Conservation (phyloP, 2,797 vertebrate genomes). For the Clarias platycephalus region DNA sequence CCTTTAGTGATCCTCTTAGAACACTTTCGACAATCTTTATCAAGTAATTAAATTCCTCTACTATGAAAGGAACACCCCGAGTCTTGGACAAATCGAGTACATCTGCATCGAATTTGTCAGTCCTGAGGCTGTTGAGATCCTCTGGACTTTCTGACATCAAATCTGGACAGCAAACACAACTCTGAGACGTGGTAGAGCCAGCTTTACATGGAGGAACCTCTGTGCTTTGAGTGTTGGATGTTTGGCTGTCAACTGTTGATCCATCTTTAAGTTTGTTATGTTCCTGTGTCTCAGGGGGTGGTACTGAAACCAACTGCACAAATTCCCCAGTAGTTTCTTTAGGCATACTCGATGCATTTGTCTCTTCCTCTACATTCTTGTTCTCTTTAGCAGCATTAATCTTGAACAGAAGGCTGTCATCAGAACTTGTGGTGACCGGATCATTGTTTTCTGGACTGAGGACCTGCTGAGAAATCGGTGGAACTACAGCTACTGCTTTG, state of each 20-base stretch:
- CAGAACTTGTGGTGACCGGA: neutral
- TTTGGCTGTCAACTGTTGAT: neutral
- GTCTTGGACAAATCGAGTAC: conserved; percentile 20
- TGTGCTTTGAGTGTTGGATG: neutral
- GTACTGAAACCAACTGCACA: neutral
- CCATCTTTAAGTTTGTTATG: neutral
- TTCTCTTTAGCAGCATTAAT: neutral
- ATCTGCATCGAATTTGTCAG: neutral
- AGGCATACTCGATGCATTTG: neutral
- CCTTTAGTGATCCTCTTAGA: neutral
- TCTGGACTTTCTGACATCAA: neutral
- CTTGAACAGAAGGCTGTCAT: conserved; percentile 29
- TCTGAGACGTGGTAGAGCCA: neutral
- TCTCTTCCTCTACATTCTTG: neutral
- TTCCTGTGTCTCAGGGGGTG: neutral
- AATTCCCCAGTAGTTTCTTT: neutral
- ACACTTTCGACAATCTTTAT: conserved; percentile 21
- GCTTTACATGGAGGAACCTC: neutral
- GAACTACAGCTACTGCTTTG: conserved; percentile 49
- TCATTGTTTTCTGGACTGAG: neutral
- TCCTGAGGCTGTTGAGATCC: neutral
- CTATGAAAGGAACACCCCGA: conserved; percentile 22
- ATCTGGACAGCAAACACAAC: neutral
- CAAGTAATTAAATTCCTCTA: neutral
- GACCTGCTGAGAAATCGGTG: conserved; percentile 47